These are phyloP conservation scores for Scaptomyza caliginosa DNA, from an alignment of 2,888 invertebrate genomes.

Conservation along the genomic window DNA sequence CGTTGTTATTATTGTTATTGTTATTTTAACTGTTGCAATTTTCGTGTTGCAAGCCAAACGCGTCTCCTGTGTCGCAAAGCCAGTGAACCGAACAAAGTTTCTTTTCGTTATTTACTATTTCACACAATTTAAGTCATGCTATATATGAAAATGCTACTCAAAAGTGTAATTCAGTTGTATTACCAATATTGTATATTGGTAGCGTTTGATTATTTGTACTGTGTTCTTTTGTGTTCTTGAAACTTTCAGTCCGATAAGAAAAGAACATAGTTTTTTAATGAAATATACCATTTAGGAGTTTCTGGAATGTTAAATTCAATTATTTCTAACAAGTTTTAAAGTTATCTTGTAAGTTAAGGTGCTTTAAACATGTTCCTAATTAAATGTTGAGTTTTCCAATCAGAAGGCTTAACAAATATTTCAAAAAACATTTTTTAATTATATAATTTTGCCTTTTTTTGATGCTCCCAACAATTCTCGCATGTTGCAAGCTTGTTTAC, in stretches of 20 bases:
- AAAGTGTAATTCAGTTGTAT: conserved; percentile 23
- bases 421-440: not conserved
- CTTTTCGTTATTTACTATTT: conserved; percentile 15
- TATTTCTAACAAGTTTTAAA: not conserved
- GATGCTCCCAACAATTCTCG: not conserved
- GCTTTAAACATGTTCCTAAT: too few relatives aligned
- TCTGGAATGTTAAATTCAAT: not conserved
- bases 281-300: too few relatives aligned
- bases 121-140: conserved; percentile 38
- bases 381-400: too few relatives aligned
- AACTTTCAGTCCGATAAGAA: not conserved
- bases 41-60: conserved; percentile 20
- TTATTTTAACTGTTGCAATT: conserved; percentile 59
- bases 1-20: conserved; percentile 25
- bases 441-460: not conserved
- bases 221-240: not conserved
- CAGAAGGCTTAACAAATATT: not conserved
- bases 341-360: too few relatives aligned
- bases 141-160: conserved; percentile 30
- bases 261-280: not conserved
- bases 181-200: not conserved
- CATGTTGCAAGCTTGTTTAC: not conserved
- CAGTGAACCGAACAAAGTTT: conserved; percentile 28
- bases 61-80: conserved; percentile 1
- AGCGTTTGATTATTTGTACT: not conserved